Conservation (phyloP, 2,113 vertebrate species). For the Neolamprologus sp. region DNA sequence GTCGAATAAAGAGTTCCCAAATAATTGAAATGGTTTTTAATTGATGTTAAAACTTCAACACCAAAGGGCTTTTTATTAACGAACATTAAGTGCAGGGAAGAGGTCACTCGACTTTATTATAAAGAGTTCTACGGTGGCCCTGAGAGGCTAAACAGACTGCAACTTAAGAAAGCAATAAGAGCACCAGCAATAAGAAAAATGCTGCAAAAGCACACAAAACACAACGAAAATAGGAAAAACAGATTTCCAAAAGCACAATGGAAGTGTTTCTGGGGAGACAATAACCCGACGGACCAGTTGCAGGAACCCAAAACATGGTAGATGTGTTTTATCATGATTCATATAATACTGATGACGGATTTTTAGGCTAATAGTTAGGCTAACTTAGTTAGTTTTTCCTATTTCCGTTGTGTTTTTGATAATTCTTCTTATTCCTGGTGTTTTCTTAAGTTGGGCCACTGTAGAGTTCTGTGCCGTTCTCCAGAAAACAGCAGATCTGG, state of each 20-base stretch:
- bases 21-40: not conserved
- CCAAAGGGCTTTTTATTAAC: not conserved
- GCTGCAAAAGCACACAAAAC: not conserved
- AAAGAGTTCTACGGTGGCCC: not conserved
- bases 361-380: not conserved
- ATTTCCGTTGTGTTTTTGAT: not conserved
- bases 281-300: not conserved
- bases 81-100: not conserved
- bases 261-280: not conserved
- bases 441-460: not conserved
- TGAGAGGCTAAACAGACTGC: not conserved
- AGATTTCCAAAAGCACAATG: not conserved
- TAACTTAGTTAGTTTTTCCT: not conserved
- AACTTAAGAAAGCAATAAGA: not conserved
- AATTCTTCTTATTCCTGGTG: not conserved
- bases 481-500: not conserved
- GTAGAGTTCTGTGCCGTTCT: not conserved
- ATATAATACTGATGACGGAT: not conserved
- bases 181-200: not conserved
- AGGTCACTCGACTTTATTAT: not conserved
- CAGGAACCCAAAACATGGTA: not conserved
- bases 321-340: not conserved
- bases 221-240: not conserved
- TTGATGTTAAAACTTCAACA: not conserved
- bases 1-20: not conserved